Conservation (phyloP, 2,113 vertebrate genomes). For the Heterotis niloticus region DNA sequence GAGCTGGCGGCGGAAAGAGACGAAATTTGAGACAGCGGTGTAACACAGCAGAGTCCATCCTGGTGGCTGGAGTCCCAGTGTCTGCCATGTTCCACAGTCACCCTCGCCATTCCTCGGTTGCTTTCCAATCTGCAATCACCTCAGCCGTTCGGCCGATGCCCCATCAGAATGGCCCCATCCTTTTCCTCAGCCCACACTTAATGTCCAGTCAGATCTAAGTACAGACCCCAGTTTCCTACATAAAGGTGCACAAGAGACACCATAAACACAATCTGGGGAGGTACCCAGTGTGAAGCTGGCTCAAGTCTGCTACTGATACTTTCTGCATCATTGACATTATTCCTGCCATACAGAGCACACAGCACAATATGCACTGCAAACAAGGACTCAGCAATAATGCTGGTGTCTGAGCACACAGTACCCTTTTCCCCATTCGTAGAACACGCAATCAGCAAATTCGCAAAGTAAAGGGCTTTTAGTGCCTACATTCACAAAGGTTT, state of each 20-base stretch:
- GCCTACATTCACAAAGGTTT: neutral
- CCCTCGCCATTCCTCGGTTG: neutral
- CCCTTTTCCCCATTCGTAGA: neutral
- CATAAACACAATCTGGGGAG: neutral
- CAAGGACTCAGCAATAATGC: neutral
- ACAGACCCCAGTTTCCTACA: neutral
- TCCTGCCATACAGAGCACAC: neutral
- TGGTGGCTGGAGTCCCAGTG: neutral
- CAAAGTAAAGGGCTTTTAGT: neutral
- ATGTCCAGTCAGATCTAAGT: neutral
- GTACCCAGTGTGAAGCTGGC: neutral
- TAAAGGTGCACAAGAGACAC: neutral
- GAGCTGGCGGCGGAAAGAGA: constrained; percentile 30
- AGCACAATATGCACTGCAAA: constrained; percentile 8
- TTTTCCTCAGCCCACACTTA: neutral
- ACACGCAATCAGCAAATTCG: constrained; percentile 1
- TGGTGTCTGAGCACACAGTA: constrained; percentile 9
- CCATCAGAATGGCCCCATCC: neutral
- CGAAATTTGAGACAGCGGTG: constrained; percentile 45
- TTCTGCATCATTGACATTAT: constrained; percentile 21
- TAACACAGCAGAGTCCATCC: neutral
- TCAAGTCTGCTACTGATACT: constrained; percentile 1
- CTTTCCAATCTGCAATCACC: neutral
- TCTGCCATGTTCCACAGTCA: neutral
- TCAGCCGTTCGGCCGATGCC: neutral